Conservation (phyloP, 2,888 invertebrate genomes). For the Ferrisia virgata region DNA sequence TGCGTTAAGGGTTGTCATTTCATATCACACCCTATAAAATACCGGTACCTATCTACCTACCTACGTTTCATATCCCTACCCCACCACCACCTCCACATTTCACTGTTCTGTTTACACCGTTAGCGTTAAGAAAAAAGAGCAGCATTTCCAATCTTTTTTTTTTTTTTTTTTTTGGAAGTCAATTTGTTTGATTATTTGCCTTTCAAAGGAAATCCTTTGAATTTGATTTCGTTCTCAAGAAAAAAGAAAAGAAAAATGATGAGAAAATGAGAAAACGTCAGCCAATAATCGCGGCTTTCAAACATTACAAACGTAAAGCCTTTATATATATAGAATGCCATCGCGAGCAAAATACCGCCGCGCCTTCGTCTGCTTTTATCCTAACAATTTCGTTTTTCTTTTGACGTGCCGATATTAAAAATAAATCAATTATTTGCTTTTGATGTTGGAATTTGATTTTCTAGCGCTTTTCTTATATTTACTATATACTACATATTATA, state of each 20-base stretch:
- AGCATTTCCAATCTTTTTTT: constrained; percentile 31
- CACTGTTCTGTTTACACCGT: neutral
- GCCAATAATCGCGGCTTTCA: constrained; percentile 43
- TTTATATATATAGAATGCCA: neutral
- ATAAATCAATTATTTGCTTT: constrained; percentile 31
- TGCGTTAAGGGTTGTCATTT: constrained; percentile 26
- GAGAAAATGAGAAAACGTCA: constrained; percentile 43
- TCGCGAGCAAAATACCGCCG: constrained; percentile 2
- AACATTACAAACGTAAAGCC: constrained; percentile 41
- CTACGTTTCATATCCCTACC: no score
- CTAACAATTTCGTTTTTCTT: constrained; percentile 32
- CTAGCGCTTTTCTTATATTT: neutral
- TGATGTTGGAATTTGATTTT: constrained; percentile 14
- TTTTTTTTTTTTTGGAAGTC: constrained; percentile 21
- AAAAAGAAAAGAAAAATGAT: constrained; percentile 35
- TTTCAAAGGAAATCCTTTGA: constrained; percentile 42
- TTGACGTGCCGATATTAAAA: constrained; percentile 19
- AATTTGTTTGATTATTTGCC: constrained; percentile 43
- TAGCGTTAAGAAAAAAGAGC: neutral
- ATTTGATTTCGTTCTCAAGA: constrained; percentile 31
- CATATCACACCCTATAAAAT: constrained; percentile 29
- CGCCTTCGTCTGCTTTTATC: constrained; percentile 15
- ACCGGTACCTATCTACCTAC: neutral
- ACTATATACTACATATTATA: no score
- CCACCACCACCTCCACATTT: no score